A percentile compares a stretch with the other conserved stretches of the same genome.
Conservation (phyloP, 2,113 vertebrate species). For the Cyphomyrus plagiostoma region DNA sequence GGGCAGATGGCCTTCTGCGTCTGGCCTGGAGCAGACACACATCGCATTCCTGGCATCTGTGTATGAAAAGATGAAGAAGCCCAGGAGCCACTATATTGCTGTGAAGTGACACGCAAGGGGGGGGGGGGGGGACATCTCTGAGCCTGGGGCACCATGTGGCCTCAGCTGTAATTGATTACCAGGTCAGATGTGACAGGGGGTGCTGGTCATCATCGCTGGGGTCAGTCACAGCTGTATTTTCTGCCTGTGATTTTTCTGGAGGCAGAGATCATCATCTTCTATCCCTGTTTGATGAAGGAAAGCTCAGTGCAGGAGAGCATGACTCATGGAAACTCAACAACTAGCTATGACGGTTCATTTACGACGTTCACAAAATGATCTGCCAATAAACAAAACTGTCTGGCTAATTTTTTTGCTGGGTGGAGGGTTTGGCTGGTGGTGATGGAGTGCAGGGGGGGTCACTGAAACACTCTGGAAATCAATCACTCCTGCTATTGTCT, state of each 20-base stretch:
- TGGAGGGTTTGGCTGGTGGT: neutral
- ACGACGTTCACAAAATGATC: neutral
- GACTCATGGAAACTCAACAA: neutral
- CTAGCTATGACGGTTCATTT: neutral
- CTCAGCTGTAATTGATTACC: constrained; percentile 60
- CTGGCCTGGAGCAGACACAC: neutral
- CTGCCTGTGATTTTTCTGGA: neutral
- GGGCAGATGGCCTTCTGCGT: neutral
- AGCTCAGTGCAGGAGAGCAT: neutral
- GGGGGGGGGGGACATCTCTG: constrained; percentile 32
- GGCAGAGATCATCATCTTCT: neutral
- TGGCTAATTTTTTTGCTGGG: neutral
- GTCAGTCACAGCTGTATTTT: neutral
- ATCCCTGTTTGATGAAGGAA: neutral
- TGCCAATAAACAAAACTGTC: constrained; percentile 11
- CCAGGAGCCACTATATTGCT: constrained; percentile 51
- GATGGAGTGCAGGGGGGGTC: neutral
- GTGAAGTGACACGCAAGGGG: constrained; percentile 52
- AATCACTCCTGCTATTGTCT: neutral
- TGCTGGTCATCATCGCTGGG: neutral
- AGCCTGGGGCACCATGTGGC: constrained; percentile 44
- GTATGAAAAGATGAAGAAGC: constrained; percentile 19
- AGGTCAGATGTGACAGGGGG: constrained; percentile 40
- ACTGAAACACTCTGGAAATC: neutral
- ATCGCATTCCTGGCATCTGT: neutral